Conservation (phyloP, 2,888 invertebrate species). For the Margaritifera margaritifera region DNA sequence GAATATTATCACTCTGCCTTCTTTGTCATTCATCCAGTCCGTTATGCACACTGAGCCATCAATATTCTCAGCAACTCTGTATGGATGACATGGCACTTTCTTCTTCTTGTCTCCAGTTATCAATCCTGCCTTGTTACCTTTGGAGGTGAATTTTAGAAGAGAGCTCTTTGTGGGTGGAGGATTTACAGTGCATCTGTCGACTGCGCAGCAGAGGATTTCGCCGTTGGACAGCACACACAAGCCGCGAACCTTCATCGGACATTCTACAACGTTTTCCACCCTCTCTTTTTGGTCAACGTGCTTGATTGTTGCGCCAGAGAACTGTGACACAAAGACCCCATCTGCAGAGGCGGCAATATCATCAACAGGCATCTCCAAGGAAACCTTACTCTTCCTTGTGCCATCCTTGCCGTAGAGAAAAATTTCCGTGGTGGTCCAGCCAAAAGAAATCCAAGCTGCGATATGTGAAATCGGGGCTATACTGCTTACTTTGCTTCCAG, state of each 20-base stretch:
- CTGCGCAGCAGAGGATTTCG: conserved; percentile 35
- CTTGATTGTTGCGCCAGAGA: conserved; percentile 28
- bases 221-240: conserved; percentile 24
- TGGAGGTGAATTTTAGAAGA: conserved; percentile 36
- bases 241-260: conserved; percentile 32
- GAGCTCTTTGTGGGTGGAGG: conserved; percentile 34
- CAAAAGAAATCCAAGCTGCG: conserved; percentile 41
- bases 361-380: conserved; percentile 27
- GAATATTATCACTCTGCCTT: conserved; percentile 38
- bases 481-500: conserved; percentile 36
- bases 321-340: conserved; percentile 28
- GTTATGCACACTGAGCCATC: conserved; percentile 36
- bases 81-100: conserved; percentile 33
- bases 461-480: conserved; percentile 34
- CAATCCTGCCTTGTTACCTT: conserved; percentile 37
- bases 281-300: conserved; percentile 26
- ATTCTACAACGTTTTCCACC: conserved; percentile 32
- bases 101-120: conserved; percentile 33
- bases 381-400: conserved; percentile 19
- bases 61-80: conserved; percentile 37
- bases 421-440: conserved; percentile 40
- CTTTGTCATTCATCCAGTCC: conserved; percentile 37
- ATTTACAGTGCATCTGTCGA: conserved; percentile 30
- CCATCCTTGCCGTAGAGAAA: conserved; percentile 40
- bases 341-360: conserved; percentile 32